Evolutionary conservation across 2,113 vertebrate species (phyloP).

Genomic region (Halcyon senegalensis): DNA sequence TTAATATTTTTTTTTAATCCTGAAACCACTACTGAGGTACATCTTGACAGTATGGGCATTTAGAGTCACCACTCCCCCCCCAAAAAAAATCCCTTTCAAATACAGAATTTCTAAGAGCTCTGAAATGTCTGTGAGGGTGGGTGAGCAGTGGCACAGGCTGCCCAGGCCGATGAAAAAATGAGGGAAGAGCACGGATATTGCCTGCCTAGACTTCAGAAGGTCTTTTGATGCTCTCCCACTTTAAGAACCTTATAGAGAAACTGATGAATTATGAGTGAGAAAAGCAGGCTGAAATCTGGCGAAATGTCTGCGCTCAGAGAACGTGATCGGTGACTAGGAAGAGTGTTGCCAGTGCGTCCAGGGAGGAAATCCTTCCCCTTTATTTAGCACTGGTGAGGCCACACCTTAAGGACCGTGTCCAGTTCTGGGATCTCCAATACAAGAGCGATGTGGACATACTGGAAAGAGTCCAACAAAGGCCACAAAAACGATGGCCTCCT

Average conservation of each 20-base stretch:
- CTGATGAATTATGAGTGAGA: background rate
- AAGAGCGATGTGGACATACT: background rate
- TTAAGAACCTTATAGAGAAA: background rate
- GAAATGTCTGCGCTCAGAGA: background rate
- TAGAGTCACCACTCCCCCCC: background rate
- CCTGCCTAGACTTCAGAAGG: background rate
- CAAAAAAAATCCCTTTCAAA: background rate
- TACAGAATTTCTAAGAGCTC: background rate
- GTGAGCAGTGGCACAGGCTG: background rate
- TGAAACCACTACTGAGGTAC: background rate
- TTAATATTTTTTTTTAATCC: background rate
- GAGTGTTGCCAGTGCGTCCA: too few relatives aligned
- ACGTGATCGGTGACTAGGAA: too few relatives aligned
- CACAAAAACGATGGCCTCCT: background rate
- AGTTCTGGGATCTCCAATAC: too few relatives aligned
- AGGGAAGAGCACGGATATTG: background rate
- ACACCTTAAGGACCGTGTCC: too few relatives aligned
- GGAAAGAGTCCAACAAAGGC: background rate
- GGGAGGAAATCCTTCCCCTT: too few relatives aligned
- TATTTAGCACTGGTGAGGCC: too few relatives aligned
- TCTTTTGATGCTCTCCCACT: background rate
- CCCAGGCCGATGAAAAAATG: background rate
- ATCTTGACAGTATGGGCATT: background rate
- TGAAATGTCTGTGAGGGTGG: background rate
- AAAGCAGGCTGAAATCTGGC: background rate